Evolutionary conservation across 2,888 invertebrate species (phyloP).

Genomic region (Augiades crinisus): DNA sequence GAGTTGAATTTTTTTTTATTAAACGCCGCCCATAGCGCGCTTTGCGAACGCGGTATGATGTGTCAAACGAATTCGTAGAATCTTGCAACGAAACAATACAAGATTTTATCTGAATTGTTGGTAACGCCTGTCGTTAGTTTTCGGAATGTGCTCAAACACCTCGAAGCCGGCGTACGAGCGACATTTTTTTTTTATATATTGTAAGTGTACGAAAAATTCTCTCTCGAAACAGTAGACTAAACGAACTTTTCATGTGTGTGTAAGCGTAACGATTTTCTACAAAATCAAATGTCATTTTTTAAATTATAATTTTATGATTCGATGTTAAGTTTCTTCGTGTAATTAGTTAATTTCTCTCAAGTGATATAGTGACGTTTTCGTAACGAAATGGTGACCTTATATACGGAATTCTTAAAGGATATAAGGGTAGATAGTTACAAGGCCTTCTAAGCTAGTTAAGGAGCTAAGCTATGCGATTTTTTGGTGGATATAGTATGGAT

Average conservation of each 20-base stretch:
- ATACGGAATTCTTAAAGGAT: conserved; percentile 75
- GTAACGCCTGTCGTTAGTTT: conserved; percentile 10
- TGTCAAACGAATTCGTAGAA: conserved; percentile 46
- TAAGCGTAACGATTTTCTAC: conserved; percentile 72
- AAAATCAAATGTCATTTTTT: conserved; percentile 54
- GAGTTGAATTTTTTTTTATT: conserved; percentile 50
- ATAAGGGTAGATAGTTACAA: conserved; percentile 76
- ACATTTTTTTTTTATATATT: conserved; percentile 33
- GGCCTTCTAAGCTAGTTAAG: conserved; percentile 73
- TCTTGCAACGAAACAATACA: conserved; percentile 47
- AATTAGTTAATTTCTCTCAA: conserved; percentile 72
- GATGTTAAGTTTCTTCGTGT: conserved; percentile 44
- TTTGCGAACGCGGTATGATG: not conserved
- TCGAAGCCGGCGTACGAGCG: conserved; percentile 12
- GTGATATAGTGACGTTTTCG: conserved; percentile 75
- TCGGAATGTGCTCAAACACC: conserved; percentile 21
- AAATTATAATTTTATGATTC: conserved; percentile 49
- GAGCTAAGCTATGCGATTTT: conserved; percentile 61
- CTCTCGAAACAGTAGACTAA: conserved; percentile 67
- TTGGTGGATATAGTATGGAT: conserved; percentile 54
- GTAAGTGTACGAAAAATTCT: conserved; percentile 44
- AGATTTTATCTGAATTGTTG: conserved; percentile 55
- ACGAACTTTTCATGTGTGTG: conserved; percentile 68
- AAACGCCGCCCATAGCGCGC: conserved; percentile 34
- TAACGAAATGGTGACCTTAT: conserved; percentile 76